Evolutionary conservation across 2,888 invertebrate genomes (phyloP), one percentile per base, ranked within the genome.

Genomic region (Gastrophysa polygoni): DNA sequence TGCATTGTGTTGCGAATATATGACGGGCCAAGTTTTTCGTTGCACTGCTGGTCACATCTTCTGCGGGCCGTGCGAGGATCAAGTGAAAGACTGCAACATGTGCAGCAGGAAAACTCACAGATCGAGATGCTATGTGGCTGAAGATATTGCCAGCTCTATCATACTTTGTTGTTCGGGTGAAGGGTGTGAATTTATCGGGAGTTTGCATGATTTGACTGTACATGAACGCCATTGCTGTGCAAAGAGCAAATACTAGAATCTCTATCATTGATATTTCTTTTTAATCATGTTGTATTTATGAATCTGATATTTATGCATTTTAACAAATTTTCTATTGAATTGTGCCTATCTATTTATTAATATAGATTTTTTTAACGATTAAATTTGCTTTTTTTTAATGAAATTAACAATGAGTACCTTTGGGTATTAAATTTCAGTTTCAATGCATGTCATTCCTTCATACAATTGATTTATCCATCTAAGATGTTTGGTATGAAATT

Each of bases 161-260:
- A 11, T 38, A 38, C 7, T 52, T n/a, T 18, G 14, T 34, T 52
- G 52, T 52, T 38, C n/a, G 21, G 10, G 14, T 8, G 16, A 11
- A 14, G 52, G 38, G n/a, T 52, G 52, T 14, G 10, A 38, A 1
- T 52, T 52, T 14, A 6, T 38, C n/a, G 52, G 52, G 14, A 21
- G 14, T 1, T 21, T 52, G 21, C 11, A 38, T 8, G 14, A 38
- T 1, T 52, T 52, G 34, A 14, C 16, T 18, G 3, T 18, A n/a
- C 51, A 51, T 18, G 51, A 51, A 32, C 29, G 10, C 16, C 2
- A 8, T 1, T 51, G 51, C 20, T 24, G 24, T 24, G 3, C 7
- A 7, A 24, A 24, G 24, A 24, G 24, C 3, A 7, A 24, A 24
- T 3, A 24, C 24, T 24, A 24, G 24, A 7, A 24, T n/a, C n/a